These are phyloP conservation scores for Eclectus roratus DNA, from an alignment of 2,113 vertebrate genomes.

Conservation along the genomic window DNA sequence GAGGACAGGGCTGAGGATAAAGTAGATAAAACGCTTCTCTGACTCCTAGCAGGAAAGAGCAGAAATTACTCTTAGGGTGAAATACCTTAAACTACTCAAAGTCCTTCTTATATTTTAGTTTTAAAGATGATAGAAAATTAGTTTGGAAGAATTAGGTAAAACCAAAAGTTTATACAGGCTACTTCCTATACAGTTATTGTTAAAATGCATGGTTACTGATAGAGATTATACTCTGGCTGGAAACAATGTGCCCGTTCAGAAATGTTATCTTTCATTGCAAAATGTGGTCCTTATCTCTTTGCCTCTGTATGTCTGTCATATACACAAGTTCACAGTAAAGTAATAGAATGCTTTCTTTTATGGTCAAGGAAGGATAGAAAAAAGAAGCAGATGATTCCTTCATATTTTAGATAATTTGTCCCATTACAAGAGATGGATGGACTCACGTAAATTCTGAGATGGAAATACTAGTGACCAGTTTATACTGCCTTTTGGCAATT, in stretches of 20 bases:
- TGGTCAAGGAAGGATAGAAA: neutral
- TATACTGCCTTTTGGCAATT: neutral
- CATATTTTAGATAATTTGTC: neutral
- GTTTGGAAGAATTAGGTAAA: neutral
- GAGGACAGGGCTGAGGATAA: neutral
- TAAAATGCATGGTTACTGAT: neutral
- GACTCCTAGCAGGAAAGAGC: neutral
- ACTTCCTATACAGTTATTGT: neutral
- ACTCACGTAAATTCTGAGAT: neutral
- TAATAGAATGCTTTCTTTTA: neutral
- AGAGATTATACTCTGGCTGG: neutral
- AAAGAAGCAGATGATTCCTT: neutral
- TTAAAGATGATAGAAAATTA: neutral
- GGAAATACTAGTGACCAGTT: neutral
- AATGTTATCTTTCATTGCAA: neutral
- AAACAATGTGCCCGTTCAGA: neutral
- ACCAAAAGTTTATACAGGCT: neutral
- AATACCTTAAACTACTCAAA: neutral
- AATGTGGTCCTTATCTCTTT: neutral
- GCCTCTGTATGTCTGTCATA: neutral
- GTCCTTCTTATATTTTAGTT: neutral
- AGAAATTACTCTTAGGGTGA: neutral
- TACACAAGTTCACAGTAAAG: neutral
- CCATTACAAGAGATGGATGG: neutral
- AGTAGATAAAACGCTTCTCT: neutral